Evolutionary conservation across 2,797 vertebrate genomes (phyloP).

Genomic region (Graptemys geographica): DNA sequence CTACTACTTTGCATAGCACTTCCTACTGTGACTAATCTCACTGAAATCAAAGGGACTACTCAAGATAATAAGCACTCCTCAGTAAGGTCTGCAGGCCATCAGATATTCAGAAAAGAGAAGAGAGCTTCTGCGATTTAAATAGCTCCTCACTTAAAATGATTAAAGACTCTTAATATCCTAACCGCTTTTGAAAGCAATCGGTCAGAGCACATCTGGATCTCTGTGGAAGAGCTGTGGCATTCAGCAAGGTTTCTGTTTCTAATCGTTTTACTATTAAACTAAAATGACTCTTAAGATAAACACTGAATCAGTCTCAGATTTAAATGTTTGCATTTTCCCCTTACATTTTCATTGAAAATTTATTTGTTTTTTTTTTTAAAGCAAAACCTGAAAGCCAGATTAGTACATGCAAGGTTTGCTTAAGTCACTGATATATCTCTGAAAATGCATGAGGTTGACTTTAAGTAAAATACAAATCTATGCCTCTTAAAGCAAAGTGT

Average conservation of each 20-base stretch:
- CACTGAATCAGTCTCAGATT: constrained; percentile 12
- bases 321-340: constrained; percentile 36
- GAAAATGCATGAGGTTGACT: constrained; percentile 64
- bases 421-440: constrained; percentile 64
- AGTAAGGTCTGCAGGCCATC: not conserved
- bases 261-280: constrained; percentile 51
- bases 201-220: not conserved
- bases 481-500: not conserved
- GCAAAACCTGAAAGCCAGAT: constrained; percentile 29
- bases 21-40: not conserved
- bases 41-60: not conserved
- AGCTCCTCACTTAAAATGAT: constrained; percentile 25
- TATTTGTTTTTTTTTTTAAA: not conserved
- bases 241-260: constrained; percentile 37
- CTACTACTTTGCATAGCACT: not conserved
- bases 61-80: not conserved
- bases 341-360: constrained; percentile 12
- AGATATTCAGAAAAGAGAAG: constrained; percentile 1
- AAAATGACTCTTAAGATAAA: constrained; percentile 57
- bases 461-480: constrained; percentile 48
- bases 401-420: constrained; percentile 47
- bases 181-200: constrained; percentile 28
- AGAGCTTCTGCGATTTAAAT: not conserved
- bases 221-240: not conserved
- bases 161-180: constrained; percentile 34